Conservation (phyloP, 2,797 vertebrate genomes). For the Amblyopsis hoosieri region DNA sequence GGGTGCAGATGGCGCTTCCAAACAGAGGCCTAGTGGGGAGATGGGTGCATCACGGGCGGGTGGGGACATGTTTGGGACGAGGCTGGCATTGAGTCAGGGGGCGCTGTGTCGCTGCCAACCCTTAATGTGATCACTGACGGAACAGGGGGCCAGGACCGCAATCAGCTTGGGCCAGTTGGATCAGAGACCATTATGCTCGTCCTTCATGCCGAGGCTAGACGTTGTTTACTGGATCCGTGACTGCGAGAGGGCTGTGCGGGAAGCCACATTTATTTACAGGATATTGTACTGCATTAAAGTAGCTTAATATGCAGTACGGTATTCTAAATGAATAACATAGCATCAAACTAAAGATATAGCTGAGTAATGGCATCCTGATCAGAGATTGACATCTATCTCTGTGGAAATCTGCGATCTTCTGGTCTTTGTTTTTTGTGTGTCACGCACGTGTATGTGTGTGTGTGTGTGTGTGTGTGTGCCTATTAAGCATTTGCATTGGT, state of each 20-base stretch:
- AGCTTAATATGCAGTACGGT: no score
- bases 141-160: conserved; percentile 40
- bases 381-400: neutral
- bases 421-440: no score
- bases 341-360: no score
- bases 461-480: neutral
- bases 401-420: no score
- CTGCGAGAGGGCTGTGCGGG: neutral
- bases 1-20: conserved; percentile 45
- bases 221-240: conserved; percentile 24
- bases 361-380: neutral
- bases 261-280: neutral
- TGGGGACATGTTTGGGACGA: conserved; percentile 28
- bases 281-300: neutral
- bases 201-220: conserved; percentile 15
- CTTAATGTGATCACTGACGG: conserved; percentile 47
- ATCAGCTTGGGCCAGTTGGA: conserved; percentile 17
- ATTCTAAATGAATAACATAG: no score
- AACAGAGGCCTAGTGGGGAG: conserved; percentile 21
- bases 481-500: neutral
- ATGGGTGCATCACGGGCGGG: conserved; percentile 21
- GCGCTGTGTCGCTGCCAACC: conserved; percentile 43
- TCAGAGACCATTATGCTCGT: conserved; percentile 8
- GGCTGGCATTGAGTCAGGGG: conserved; percentile 52
- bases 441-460: neutral